Evolutionary conservation across 1,140 invertebrate genomes (phyloP).

Genomic region (Lineus longissimus): DNA sequence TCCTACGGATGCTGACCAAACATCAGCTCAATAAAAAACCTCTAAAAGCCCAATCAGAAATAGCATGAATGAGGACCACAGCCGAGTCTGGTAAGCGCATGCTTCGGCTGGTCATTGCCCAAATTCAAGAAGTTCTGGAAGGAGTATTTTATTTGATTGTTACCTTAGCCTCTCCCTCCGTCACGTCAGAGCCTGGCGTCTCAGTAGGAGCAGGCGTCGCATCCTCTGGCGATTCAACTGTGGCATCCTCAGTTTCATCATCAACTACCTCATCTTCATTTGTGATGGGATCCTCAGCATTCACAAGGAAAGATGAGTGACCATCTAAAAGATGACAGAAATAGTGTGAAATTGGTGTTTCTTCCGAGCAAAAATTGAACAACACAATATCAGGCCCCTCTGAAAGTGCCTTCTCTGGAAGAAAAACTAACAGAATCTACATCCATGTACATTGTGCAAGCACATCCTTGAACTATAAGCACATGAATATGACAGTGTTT

Average conservation of each 20-base stretch:
- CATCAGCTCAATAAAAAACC: too few relatives aligned
- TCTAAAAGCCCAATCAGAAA: too few relatives aligned
- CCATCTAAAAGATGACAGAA: slow-evolving; percentile 1
- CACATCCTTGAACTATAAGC: too few relatives aligned
- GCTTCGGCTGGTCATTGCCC: too few relatives aligned
- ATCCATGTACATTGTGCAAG: too few relatives aligned
- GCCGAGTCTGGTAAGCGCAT: too few relatives aligned
- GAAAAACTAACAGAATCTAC: too few relatives aligned
- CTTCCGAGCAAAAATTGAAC: slow-evolving; percentile 6
- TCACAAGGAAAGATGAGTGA: slow-evolving; percentile 10
- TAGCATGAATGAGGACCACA: too few relatives aligned
- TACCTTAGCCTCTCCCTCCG: slow-evolving; percentile 27
- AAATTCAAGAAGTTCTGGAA: too few relatives aligned
- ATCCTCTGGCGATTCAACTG: slow-evolving; percentile 39
- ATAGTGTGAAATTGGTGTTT: slow-evolving; percentile 7
- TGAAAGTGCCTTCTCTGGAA: background rate
- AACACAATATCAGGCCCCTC: background rate
- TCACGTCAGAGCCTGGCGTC: background rate
- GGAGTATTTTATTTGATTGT: too few relatives aligned
- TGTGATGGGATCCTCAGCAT: slow-evolving; percentile 20
- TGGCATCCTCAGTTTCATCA: slow-evolving; percentile 39
- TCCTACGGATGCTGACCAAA: too few relatives aligned
- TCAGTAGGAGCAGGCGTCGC: background rate
- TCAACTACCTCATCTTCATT: slow-evolving; percentile 37
- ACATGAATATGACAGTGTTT: too few relatives aligned